Evolutionary conservation across 2,888 invertebrate species (phyloP).

Genomic region (Drosophila prostipennis): DNA sequence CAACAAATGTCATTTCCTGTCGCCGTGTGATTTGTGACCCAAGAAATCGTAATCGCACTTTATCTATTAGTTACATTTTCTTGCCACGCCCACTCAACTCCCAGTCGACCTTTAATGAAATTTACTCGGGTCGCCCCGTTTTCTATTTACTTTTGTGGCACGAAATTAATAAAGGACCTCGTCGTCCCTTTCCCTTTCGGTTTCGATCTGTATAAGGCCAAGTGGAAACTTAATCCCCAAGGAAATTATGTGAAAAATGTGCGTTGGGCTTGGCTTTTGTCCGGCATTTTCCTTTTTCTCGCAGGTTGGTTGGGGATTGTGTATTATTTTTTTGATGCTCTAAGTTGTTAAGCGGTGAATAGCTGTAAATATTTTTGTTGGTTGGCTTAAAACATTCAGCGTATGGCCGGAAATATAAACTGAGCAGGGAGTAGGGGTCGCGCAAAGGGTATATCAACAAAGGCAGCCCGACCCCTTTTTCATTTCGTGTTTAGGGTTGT

Average conservation of each 20-base stretch:
- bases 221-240: slow-evolving; percentile 76
- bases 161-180: slow-evolving; percentile 66
- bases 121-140: slow-evolving; percentile 62
- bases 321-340: slow-evolving; percentile 26
- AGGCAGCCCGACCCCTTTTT: slow-evolving; percentile 53
- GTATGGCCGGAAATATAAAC: slow-evolving; percentile 45
- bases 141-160: slow-evolving; percentile 73
- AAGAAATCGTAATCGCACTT: slow-evolving; percentile 67
- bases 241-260: slow-evolving; percentile 78
- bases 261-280: slow-evolving; percentile 59
- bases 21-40: slow-evolving; percentile 66
- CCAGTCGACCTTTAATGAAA: slow-evolving; percentile 68
- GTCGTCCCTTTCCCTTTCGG: slow-evolving; percentile 8
- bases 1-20: slow-evolving; percentile 72
- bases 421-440: neutral
- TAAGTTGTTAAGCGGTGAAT: slow-evolving; percentile 61
- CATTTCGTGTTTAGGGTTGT: slow-evolving; percentile 27
- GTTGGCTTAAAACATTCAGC: slow-evolving; percentile 47
- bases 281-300: slow-evolving; percentile 35
- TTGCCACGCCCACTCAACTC: slow-evolving; percentile 10
- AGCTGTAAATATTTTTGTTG: slow-evolving; percentile 57
- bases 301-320: slow-evolving; percentile 17
- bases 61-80: slow-evolving; percentile 71
- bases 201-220: slow-evolving; percentile 44
- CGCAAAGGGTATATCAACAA: slow-evolving; percentile 32